phyloP scores from a whole-genome alignment of 1,140 invertebrate genomes.

The Leguminivora glycinivorella region DNA sequence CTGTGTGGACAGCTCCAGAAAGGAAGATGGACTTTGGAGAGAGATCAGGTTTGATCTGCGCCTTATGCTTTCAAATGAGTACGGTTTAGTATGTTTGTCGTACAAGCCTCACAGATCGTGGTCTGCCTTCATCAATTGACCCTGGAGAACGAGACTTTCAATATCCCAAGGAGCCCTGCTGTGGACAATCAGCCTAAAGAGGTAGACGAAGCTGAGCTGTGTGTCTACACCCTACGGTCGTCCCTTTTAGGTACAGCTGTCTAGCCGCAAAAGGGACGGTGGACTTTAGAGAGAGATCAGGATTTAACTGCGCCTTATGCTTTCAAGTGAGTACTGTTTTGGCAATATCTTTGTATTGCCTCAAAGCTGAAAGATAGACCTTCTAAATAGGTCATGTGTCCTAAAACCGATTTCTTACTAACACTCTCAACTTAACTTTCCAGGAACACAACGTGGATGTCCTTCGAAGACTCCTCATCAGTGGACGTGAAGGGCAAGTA shows the following conservation, averaged over 20 bases:
- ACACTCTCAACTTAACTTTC: slow-evolving; percentile 24
- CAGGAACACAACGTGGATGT: slow-evolving; percentile 85
- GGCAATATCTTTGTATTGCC: too few species aligned
- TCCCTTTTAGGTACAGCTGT: too few species aligned
- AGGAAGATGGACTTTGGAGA: slow-evolving; percentile 86
- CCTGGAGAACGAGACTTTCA: too few species aligned
- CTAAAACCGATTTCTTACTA: too few species aligned
- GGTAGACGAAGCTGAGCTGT: slow-evolving; percentile 83
- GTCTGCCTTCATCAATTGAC: too few species aligned
- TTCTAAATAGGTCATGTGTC: too few species aligned
- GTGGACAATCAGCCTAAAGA: slow-evolving; percentile 77
- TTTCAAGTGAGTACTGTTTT: too few species aligned
- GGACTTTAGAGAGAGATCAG: slow-evolving; percentile 89
- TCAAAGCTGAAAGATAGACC: too few species aligned
- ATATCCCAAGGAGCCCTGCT: too few species aligned
- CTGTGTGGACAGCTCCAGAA: slow-evolving; percentile 82
- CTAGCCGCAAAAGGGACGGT: slow-evolving; percentile 81
- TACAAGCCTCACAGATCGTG: too few species aligned
- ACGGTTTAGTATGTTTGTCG: too few species aligned
- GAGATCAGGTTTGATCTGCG: slow-evolving; percentile 88
- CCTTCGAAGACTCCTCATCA: slow-evolving; percentile 87
- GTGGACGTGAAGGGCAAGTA: slow-evolving; percentile 87
- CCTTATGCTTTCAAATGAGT: slow-evolving; percentile 85
- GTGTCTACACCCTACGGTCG: too few species aligned
- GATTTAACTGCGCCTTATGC: slow-evolving; percentile 89